Conservation (phyloP, 2,888 invertebrate species). For the Lypha dubia region DNA sequence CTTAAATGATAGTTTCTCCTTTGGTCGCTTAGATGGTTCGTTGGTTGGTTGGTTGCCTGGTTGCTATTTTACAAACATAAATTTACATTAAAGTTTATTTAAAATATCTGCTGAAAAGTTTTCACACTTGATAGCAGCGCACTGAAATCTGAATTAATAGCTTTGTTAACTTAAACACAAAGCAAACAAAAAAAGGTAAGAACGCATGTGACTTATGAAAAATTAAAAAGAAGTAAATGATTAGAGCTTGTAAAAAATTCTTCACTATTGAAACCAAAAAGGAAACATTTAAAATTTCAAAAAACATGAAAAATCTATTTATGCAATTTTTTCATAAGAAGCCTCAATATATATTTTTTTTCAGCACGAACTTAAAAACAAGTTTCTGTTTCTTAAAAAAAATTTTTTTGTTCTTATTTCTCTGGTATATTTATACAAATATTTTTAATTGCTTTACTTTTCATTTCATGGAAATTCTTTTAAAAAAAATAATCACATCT, state of each 20-base stretch:
- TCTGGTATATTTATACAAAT: neutral
- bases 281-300: neutral
- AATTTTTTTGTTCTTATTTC: neutral
- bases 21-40: constrained; percentile 29
- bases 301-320: no score
- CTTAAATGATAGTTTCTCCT: constrained; percentile 65
- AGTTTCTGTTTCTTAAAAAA: neutral
- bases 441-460: constrained; percentile 54
- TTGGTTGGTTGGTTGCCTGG: constrained; percentile 34
- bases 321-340: no score
- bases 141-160: constrained; percentile 48
- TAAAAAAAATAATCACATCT: neutral
- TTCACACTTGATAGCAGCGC: constrained; percentile 23
- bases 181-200: no score
- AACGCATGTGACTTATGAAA: neutral
- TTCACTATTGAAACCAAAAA: neutral
- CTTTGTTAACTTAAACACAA: constrained; percentile 15
- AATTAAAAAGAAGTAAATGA: neutral
- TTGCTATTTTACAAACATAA: constrained; percentile 64
- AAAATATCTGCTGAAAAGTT: constrained; percentile 42
- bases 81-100: constrained; percentile 63
- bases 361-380: neutral
- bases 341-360: neutral
- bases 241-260: neutral
- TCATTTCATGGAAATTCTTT: constrained; percentile 3